These are phyloP conservation scores for Prochilodus magdalenae DNA, from an alignment of 2,113 vertebrate species.

Conservation along the genomic window DNA sequence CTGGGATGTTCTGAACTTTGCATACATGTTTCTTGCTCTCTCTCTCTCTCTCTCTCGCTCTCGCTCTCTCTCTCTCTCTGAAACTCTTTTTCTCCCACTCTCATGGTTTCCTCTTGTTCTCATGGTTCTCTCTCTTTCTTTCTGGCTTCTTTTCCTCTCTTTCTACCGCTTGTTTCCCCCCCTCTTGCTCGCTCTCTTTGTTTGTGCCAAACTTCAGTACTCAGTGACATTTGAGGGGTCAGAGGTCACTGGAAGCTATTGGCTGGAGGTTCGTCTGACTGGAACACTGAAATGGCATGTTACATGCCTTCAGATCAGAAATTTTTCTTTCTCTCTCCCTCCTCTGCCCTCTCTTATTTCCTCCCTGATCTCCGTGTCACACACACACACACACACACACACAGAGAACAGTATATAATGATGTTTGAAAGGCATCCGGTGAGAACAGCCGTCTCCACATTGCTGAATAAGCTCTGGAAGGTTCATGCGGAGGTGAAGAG, in stretches of 20 bases:
- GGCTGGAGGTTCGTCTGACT: not conserved
- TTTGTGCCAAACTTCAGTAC: not conserved
- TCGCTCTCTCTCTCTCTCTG: slow-evolving; percentile 37
- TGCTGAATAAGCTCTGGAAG: not conserved
- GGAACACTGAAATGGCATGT: too few relatives aligned
- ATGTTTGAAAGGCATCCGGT: slow-evolving; percentile 21
- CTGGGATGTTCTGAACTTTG: too few relatives aligned
- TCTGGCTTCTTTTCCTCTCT: not conserved
- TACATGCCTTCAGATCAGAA: too few relatives aligned
- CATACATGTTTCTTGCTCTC: not conserved
- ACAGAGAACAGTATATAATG: too few relatives aligned
- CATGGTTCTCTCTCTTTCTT: slow-evolving; percentile 30
- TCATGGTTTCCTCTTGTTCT: slow-evolving; percentile 67
- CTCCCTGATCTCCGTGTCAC: too few relatives aligned
- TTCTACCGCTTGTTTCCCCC: slow-evolving; percentile 9
- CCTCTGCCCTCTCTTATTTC: not conserved
- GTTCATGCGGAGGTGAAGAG: not conserved
- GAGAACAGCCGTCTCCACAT: not conserved
- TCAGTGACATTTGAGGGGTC: not conserved
- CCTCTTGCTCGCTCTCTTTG: not conserved
- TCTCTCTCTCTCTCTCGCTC: not conserved
- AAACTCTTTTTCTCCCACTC: not conserved
- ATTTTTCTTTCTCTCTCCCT: not conserved
- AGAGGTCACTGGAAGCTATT: slow-evolving; percentile 18
- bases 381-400: slow-evolving; percentile 9